A percentile compares a stretch with the other conserved stretches of the same genome.
These are phyloP conservation scores for Bruchidius siliquastri DNA, from an alignment of 2,888 invertebrate genomes.

Conservation along the genomic window DNA sequence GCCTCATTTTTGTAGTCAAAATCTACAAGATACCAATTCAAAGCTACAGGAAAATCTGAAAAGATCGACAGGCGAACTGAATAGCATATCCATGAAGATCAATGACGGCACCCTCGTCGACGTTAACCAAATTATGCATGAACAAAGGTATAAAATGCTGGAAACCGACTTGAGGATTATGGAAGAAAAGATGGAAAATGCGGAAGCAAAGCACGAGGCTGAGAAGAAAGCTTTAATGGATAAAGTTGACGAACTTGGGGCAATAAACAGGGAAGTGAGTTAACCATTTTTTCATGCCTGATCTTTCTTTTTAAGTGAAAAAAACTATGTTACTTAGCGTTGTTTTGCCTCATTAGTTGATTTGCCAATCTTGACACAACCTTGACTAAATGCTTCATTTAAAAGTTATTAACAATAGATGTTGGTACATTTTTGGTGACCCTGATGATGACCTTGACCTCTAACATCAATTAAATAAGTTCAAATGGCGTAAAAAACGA, in stretches of 20 bases:
- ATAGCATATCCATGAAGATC: conserved; percentile 23
- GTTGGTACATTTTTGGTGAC: too few species aligned
- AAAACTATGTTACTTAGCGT: too few species aligned
- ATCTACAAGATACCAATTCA: conserved; percentile 24
- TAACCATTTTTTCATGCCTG: too few species aligned
- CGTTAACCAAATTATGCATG: conserved; percentile 12
- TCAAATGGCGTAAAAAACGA: too few species aligned
- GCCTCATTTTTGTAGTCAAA: conserved; percentile 17
- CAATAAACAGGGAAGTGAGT: conserved; percentile 7
- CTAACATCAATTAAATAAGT: too few species aligned
- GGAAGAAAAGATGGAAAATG: conserved; percentile 16
- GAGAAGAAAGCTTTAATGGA: conserved; percentile 9
- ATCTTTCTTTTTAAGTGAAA: too few species aligned
- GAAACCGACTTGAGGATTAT: conserved; percentile 20
- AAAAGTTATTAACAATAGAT: too few species aligned
- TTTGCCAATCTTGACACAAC: too few species aligned
- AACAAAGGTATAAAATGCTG: conserved; percentile 20
- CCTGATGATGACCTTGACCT: too few species aligned
- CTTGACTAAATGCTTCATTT: too few species aligned
- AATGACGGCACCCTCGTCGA: conserved; percentile 11
- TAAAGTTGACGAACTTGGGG: conserved; percentile 5
- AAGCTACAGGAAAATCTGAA: conserved; percentile 29
- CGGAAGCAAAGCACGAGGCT: not conserved
- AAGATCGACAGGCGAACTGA: conserved; percentile 24
- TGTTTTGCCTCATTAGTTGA: too few species aligned